Evolutionary conservation across 2,113 vertebrate species (phyloP), one percentile per base, ranked within the genome.

Genomic region (Pseudorasbora parva): DNA sequence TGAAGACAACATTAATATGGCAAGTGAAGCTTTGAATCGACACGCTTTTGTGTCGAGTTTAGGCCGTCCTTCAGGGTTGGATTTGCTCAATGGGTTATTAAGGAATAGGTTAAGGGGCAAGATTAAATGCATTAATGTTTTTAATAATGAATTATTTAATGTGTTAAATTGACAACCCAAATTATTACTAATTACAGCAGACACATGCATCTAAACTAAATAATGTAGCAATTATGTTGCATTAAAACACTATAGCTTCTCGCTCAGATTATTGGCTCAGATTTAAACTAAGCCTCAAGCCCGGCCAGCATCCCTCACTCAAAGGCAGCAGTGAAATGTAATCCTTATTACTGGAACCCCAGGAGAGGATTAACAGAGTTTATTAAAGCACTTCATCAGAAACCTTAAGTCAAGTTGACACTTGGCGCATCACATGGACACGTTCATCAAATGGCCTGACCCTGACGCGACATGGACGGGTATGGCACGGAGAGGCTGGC

Each of bases 281-380:
- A 21, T 77, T 88, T 73, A 15, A 89, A 78, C 86, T 73, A 15
- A 89, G 80, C 87, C 66, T 79, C 88, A 88, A 90, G 91, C 89
- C 92, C 92, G 93, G 85, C 86, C 90, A 88, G 87, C 88, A 86
- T 90, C 90, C 88, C 88, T 87, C 82, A 82, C 88, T 81, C 72
- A 84, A 90, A 88, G 89, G 90, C 89, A 89, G 85, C 78, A 87
- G 87, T 91, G 91, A 91, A 93, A 92, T 90, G 86, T 88, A 88
- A 93, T 92, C 91, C 90, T 92, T 93, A 93, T 93, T 93, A 93
- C 93, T 92, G 91, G 90, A 92, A 92, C 91, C 91, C 91, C 89
- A 86, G 86, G 91, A 89, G 92, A 88, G 92, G 92, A 93, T 94
- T 94, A 93, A 92, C 83, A n/a, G 90, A 69, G 84, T 92, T 91